A percentile compares a stretch with the other conserved stretches of the same genome.
Conservation (phyloP, 2,797 vertebrate genomes). For the Strix occidentalis region DNA sequence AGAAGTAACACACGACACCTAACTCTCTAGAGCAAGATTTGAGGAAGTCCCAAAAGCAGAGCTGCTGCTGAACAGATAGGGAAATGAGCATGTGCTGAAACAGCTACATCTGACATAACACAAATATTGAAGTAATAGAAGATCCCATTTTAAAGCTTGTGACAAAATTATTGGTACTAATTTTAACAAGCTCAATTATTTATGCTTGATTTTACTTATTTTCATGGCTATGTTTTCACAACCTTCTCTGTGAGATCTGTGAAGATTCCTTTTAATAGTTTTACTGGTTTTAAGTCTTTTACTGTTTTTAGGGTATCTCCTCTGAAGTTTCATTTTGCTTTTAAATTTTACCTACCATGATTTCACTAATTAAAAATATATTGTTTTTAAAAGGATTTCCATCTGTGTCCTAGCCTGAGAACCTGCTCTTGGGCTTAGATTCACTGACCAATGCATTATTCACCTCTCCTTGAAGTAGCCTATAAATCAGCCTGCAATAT, state of each 20-base stretch:
- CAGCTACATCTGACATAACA: not conserved
- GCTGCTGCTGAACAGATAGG: not conserved
- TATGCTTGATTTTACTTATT: not conserved
- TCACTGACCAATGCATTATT: not conserved
- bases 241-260: not conserved
- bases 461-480: not conserved
- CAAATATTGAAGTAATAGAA: not conserved
- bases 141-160: not conserved
- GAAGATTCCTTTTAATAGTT: not conserved
- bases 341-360: not conserved
- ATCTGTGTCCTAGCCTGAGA: not conserved
- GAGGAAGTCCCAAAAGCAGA: not conserved
- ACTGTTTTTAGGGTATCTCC: not conserved
- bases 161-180: not conserved
- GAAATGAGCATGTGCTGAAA: not conserved
- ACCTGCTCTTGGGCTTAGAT: fast-evolving
- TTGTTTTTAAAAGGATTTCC: not conserved
- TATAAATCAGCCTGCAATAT: not conserved
- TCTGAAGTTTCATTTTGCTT: not conserved
- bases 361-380: not conserved
- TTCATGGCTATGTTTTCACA: not conserved
- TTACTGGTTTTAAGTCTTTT: not conserved
- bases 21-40: not conserved
- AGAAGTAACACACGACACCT: not conserved
- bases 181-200: not conserved